Evolutionary conservation across 1,140 invertebrate genomes (phyloP), one percentile per base, ranked within the genome.

Genomic region (Tigriopus japonicus): DNA sequence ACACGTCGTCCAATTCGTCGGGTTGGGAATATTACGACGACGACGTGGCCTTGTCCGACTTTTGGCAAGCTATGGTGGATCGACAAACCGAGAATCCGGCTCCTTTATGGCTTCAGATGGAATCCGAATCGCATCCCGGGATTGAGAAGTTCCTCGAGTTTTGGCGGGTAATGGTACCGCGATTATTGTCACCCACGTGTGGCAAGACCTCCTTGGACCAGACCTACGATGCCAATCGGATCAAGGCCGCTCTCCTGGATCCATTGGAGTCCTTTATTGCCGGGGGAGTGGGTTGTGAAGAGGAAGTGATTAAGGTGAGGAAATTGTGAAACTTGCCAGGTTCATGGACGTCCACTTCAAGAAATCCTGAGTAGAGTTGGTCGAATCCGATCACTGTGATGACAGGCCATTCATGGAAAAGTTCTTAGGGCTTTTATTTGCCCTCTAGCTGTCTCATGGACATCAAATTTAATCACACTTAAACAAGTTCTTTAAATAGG

Each of bases 21-120:
- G 21, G 21, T 23, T 58, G 55, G 55, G 55, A 28, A 6, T 58
- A 58, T 43, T 58, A 58, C 40, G 55, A 58, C 23, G 55, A 58
- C 40, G 13, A 28, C 28, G 15, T 42, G 35, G 15, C 23, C 17
- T 58, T 58, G 28, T 41, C 55, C 2, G 55, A 58, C 23, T 58
- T 58, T 40, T 58, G 55, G 55, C n/a, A 40, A 15, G 15, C 12
- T 35, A n/a, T 58, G 17, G 15, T 41, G 13, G 17, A 40, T 10
- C 12, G 13, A 6, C 15, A 41, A n/a, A 28, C 14, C 42, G n/a
- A 23, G 9, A 15, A 40, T 58, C 55, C 55, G 1, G 14, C 42
- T n/a, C 14, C 35, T 23, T 23, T 35, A 7, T 58, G 55, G 55
- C 17, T 17, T 7, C 3, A 17, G 14, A 41, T 23, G 21, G 13